Base-by-base conservation (phyloP, 2,888 invertebrate species). In the Leptinotarsa peninsularis region DNA sequence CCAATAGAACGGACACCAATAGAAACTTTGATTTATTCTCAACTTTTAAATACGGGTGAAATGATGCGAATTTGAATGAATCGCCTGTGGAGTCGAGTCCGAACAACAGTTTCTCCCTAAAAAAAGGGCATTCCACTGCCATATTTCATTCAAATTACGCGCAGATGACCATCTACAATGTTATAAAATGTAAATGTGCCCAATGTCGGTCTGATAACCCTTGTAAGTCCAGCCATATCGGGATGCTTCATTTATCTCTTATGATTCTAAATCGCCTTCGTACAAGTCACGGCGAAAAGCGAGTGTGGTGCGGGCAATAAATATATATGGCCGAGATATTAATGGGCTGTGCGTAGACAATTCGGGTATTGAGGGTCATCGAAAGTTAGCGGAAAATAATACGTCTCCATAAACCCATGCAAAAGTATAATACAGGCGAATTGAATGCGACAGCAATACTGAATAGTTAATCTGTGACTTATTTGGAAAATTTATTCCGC, bases 191-290 rank as follows among this genome's bases (percentile, higher is more conserved):
- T 86, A 86, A 87, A 87, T 87, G 85, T 77, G 82, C 78, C 82
- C 85, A 83, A 85, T 83, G 82, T 80, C 81, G 80, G 79, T 80
- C 78, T 81, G 83, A 85, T 86, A 87, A 86, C 86, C 87, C 87
- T 86, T 86, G 82, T 82, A 81, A 76, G 84, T 83, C 82, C 81
- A 80, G 80, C 81, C 79, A 84, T 83, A 81, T 83, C 81, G 85
- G 81, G 83, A 85, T 86, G 87, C 86, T 85, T 87, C 87, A 87
- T 87, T 87, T 87, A 86, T 86, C 86, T 84, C 84, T 84, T 85
- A 86, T 84, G 82, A 81, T 83, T 82, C 81, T 81, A 83, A 85
- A 85, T 85, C 81, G 83, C 79, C 79, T 80, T 78, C 81, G 82
- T 84, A 85, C 86, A 81, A 58, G 82, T 80, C 80, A 76, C 82